Percentiles rank a stretch among this genome's conserved stretches.
These are phyloP conservation scores for Carabus problematicus DNA, from an alignment of 2,888 invertebrate genomes.

Conservation along the genomic window DNA sequence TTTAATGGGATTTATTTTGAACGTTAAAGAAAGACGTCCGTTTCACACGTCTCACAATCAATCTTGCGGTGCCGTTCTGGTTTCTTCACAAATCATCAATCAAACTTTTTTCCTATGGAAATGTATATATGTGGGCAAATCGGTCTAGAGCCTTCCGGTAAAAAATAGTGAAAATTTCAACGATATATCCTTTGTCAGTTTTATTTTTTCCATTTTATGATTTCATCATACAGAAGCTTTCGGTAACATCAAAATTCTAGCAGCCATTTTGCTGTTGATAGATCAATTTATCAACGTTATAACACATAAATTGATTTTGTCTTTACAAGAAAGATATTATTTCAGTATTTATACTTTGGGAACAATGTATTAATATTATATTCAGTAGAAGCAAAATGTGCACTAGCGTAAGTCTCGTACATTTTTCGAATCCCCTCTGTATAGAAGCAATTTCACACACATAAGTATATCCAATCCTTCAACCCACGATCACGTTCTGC, in stretches of 20 bases:
- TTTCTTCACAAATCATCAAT: slow-evolving; percentile 30
- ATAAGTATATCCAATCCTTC: too few relatives aligned
- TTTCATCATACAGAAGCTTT: background rate
- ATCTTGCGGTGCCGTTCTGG: slow-evolving; percentile 21
- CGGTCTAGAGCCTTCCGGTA: background rate
- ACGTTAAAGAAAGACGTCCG: slow-evolving; percentile 15
- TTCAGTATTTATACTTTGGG: too few relatives aligned
- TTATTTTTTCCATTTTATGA: slow-evolving; percentile 11
- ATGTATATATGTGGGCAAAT: slow-evolving; percentile 20
- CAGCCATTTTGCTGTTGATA: background rate
- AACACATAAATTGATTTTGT: background rate
- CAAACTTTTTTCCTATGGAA: slow-evolving; percentile 15
- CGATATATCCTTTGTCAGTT: slow-evolving; percentile 21
- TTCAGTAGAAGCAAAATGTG: too few relatives aligned
- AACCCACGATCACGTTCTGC: too few relatives aligned
- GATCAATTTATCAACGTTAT: background rate
- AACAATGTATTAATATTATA: too few relatives aligned
- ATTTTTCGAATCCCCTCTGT: too few relatives aligned
- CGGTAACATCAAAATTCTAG: background rate
- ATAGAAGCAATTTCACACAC: too few relatives aligned
- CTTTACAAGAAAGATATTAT: too few relatives aligned
- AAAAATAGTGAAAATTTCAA: slow-evolving; percentile 23
- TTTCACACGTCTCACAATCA: slow-evolving; percentile 21
- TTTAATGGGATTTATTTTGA: slow-evolving; percentile 14
- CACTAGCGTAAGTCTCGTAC: too few relatives aligned